These are phyloP conservation scores for Brachypteracias leptosomus DNA, from an alignment of 2,113 vertebrate species.

Conservation along the genomic window DNA sequence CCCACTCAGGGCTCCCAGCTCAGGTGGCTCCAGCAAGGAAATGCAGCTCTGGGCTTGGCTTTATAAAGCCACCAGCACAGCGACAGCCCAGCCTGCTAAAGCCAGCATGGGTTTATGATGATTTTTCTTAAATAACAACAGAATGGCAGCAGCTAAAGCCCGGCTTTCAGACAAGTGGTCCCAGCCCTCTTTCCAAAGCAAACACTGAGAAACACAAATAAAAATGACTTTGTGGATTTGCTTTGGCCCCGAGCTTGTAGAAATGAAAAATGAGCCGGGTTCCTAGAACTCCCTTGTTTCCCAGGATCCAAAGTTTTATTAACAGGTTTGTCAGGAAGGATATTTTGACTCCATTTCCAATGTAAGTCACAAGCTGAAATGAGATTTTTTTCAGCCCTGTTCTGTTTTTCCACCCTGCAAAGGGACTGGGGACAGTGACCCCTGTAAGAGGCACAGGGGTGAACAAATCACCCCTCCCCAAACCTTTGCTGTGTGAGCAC, in stretches of 20 bases:
- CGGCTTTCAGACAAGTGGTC: neutral
- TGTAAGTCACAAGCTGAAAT: neutral
- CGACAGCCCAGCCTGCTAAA: fast-evolving
- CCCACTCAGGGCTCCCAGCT: neutral
- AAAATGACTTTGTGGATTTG: conserved; percentile 29
- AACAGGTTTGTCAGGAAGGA: neutral
- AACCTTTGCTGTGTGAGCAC: neutral
- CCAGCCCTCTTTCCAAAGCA: neutral
- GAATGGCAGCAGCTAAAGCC: neutral
- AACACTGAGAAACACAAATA: conserved; percentile 21
- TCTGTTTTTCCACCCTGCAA: neutral
- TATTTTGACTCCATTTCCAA: neutral
- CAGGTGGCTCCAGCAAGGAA: neutral
- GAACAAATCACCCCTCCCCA: no score
- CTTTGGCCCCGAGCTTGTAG: neutral
- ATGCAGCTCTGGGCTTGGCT: neutral
- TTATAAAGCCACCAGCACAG: neutral
- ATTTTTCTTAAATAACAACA: neutral
- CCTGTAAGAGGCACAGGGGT: neutral
- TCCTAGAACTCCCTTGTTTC: neutral
- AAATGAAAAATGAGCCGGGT: neutral
- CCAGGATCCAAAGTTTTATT: neutral
- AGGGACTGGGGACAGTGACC: neutral
- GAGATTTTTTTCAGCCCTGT: neutral
- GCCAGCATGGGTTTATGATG: neutral